A percentile compares a stretch with the other conserved stretches of the same genome.
Conservation (phyloP, 2,888 invertebrate genomes). For the Bimastos eiseni region DNA sequence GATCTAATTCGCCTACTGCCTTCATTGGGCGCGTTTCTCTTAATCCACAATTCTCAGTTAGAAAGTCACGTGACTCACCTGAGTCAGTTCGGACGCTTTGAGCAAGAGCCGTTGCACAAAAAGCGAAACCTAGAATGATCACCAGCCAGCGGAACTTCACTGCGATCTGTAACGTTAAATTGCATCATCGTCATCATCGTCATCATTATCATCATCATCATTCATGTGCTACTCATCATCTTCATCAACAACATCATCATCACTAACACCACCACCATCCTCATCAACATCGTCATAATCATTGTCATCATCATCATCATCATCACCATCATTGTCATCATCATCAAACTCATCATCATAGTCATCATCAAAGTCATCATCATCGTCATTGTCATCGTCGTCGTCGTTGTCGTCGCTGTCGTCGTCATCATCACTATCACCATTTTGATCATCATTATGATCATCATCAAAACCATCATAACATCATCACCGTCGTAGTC, state of each 20-base stretch:
- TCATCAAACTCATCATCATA: not conserved
- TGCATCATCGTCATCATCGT: not conserved
- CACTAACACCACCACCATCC: not conserved
- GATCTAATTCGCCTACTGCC: not conserved
- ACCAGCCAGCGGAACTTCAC: not conserved
- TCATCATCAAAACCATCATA: too few relatives aligned
- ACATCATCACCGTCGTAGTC: too few relatives aligned
- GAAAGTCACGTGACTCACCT: not conserved
- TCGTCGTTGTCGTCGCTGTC: not conserved
- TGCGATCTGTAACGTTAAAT: not conserved
- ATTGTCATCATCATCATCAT: not conserved
- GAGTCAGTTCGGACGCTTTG: not conserved
- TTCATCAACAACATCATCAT: not conserved
- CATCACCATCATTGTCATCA: not conserved
- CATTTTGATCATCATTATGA: too few relatives aligned
- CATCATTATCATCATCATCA: not conserved
- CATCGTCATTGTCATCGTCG: not conserved
- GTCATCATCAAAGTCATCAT: not conserved
- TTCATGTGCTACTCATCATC: not conserved
- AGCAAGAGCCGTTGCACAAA: not conserved
- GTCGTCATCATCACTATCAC: too few relatives aligned
- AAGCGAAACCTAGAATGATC: not conserved
- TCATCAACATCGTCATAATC: not conserved
- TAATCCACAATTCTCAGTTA: not conserved
- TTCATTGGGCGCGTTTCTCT: too few relatives aligned